Evolutionary conservation across 2,113 vertebrate genomes (phyloP), one percentile per base, ranked within the genome.

Genomic region (Morone saxatilis): DNA sequence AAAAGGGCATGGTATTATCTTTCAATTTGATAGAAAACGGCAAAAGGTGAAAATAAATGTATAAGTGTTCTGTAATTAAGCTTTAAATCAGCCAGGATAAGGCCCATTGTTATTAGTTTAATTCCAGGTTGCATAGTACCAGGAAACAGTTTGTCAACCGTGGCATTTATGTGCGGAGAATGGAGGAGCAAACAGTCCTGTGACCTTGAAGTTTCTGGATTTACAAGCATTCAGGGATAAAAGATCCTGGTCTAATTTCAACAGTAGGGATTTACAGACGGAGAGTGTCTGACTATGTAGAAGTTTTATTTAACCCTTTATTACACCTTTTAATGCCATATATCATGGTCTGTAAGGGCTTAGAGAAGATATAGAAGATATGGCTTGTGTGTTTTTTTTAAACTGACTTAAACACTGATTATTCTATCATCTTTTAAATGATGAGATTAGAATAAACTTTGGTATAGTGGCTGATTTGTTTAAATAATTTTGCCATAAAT

Each of bases 131-230:
- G 51, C 38, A 14, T 43, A 16, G 17, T 25, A 10, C 20, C n/a
- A 25, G 13, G 11, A 17, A 45, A 45, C n/a, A 17, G 40, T 57
- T 9, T 56, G 6, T 51, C 31, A 73, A 50, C 20, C 22, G 25
- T 54, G 20, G 40, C 10, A 38, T 62, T 80, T 60, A 53, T 63
- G 63, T 78, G 62, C 45, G 22, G 16, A 73, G 50, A 17, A 43
- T 57, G 7, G 54, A 41, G 54, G 11, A 56, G 17, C 16, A 57
- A 31, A 10, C 45, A 40, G n/a, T 50, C 17, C 59, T 40, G 38
- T 56, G 76, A 63, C 38, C 57, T 60, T 38, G 41, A 57, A 8
- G 45, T 73, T 57, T 9, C 38, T 62, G 17, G 9, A 5, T 70
- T 83, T 80, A 63, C 36, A 41, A 51, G 22, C n/a, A 19, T 36